phyloP scores from a whole-genome alignment of 1,140 invertebrate genomes.

The Steinernema feltiae region DNA sequence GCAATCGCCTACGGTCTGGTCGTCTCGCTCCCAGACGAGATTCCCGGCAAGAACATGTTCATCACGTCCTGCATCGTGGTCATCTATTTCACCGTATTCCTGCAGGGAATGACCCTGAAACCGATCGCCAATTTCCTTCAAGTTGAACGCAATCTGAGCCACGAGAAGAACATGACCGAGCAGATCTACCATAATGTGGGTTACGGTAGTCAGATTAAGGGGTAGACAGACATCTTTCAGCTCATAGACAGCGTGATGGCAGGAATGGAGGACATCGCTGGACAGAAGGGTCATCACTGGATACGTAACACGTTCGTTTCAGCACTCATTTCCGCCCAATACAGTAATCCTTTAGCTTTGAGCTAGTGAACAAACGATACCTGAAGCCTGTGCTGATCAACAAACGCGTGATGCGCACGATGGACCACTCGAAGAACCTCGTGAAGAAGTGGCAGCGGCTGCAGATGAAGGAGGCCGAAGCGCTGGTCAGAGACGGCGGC shows the following conservation, averaged over 20 bases:
- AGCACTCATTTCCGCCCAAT: not conserved
- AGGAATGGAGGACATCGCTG: conserved; percentile 50
- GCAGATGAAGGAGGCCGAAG: not conserved
- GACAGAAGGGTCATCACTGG: conserved; percentile 53
- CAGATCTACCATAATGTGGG: conserved; percentile 48
- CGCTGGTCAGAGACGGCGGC: not conserved
- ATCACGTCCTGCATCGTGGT: conserved; percentile 62
- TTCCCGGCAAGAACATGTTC: conserved; percentile 60
- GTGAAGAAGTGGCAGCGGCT: conserved; percentile 24
- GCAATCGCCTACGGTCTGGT: conserved; percentile 63
- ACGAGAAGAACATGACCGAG: conserved; percentile 51
- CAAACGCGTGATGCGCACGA: conserved; percentile 36
- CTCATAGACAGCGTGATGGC: conserved; percentile 53
- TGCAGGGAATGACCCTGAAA: conserved; percentile 63
- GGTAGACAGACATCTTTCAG: no score
- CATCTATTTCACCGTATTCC: conserved; percentile 63
- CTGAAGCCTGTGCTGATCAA: conserved; percentile 46
- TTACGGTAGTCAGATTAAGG: no score
- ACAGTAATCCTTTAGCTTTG: conserved; percentile 24
- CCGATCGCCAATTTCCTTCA: conserved; percentile 62
- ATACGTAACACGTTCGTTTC: conserved; percentile 40
- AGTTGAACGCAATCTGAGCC: conserved; percentile 58
- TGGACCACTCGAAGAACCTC: conserved; percentile 39
- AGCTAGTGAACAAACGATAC: conserved; percentile 28
- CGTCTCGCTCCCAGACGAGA: conserved; percentile 59